Base-by-base conservation (phyloP, 1,140 invertebrate species). In the Antheraea pernyi region DNA sequence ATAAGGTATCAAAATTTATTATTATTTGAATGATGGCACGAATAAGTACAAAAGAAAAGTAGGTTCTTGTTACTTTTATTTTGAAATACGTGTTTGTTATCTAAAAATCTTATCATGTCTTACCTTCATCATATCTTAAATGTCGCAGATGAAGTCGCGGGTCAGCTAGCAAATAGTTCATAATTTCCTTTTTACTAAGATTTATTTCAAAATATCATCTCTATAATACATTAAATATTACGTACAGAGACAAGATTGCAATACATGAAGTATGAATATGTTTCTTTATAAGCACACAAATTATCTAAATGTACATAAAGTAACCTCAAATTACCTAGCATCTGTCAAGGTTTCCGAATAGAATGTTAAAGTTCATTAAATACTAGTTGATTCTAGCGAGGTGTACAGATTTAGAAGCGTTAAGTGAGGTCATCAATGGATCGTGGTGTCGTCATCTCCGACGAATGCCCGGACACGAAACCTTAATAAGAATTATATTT, bases 281-380 rank as follows among this genome's bases (percentile, higher is more conserved):
- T 53, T n/a, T 53, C 7, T 42, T 42, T 11, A 42, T 7, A 42
- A 42, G 39, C 11, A 42, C 0, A 13, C 11, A 53, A 11, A 53
- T 53, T 53, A 53, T 53, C 46, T 53, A 53, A 53, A 53, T n/a
- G 46, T 42, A 42, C 39, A 42, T 53, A 53, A 9, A 53, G 11
- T 53, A 53, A 53, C 46, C 19, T 63, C 53, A 65, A 60, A 69
- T n/a, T 19, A 48, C 19, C 19, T 65, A 53, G 13, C 63, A 72
- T 67, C 68, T 67, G 67, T 48, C 67, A 75, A 75, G 73, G 73
- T 19, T 68, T 19, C 65, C 22, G 11, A 59, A 48, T 67, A 61
- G 64, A 75, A 75, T 75, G 73, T 68, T 75, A 75, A 72, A 75
- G 73, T 75, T 74, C 69, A 74, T 30, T 65, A 48, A 61, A 68